Evolutionary conservation across 2,888 invertebrate genomes (phyloP), one percentile per base, ranked within the genome.

Genomic region (Oscheius sp.): DNA sequence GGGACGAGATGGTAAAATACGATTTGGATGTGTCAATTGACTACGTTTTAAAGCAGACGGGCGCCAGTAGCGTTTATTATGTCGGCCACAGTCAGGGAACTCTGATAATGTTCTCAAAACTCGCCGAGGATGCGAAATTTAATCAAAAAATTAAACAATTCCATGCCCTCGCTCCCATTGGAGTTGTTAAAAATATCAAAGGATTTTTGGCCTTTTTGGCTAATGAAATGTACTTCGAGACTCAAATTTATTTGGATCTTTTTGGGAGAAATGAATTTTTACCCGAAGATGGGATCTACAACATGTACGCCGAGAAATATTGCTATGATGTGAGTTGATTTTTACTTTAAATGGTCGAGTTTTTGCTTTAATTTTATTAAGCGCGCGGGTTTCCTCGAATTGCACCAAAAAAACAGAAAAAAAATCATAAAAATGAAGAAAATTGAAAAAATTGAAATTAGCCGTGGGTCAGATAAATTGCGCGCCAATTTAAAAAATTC

Each of bases 251-350:
- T 75, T 76, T 79, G 45, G 78, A 81, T 91, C 78, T 91, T 89
- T 87, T 90, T 69, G 90, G 90, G 7, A 72, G 79, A 1, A 73
- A 83, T n/a, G 89, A 90, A 66, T 90, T 90, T 81, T 82, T 90
- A 16, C 27, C 69, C 1, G 55, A 69, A 16, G 35, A 45, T n/a
- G 21, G 21, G 21, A 35, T 61, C 18, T 21, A 18, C 21, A 69
- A 66, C 35, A 49, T 21, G 27, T 45, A 23, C 12, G 58, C 27
- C 6, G 21, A 59, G 27, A 69, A 52, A 21, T 63, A 52, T 45
- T 72, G 72, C 58, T 52, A 63, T 55, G 58, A 70, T 41, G 70
- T 70, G 23, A 21, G 56, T 43, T 12, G 2, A 16, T 18, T 13
- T 35, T 35, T 35, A 35, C 35, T 6, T 35, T 35, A n/a, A n/a